Conservation (phyloP, 2,797 vertebrate species). For the Mormyrus proboscirostris region DNA sequence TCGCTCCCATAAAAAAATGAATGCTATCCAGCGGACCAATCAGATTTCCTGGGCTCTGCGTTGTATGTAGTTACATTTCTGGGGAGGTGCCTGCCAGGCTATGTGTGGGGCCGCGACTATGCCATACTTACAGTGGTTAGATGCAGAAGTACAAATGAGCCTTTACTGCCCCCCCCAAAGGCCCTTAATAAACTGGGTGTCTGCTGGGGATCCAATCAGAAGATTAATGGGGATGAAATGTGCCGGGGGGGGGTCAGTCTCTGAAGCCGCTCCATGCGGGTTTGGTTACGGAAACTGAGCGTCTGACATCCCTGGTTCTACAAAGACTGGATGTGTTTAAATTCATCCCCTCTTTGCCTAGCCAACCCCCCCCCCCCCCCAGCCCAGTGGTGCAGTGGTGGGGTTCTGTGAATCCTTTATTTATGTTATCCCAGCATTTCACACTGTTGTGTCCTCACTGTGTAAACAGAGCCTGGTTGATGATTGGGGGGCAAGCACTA, state of each 20-base stretch:
- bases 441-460: conserved; percentile 18
- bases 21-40: neutral
- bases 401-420: conserved; percentile 14
- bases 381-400: neutral
- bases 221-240: neutral
- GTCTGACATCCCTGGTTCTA: neutral
- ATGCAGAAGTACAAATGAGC: neutral
- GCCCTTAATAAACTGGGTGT: neutral
- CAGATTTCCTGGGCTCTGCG: neutral
- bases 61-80: neutral
- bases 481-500: neutral
- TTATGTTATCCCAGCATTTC: conserved; percentile 25
- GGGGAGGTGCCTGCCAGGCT: neutral
- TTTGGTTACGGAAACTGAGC: neutral
- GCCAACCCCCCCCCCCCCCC: neutral
- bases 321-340: neutral
- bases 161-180: neutral
- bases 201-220: neutral
- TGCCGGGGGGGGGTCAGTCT: neutral
- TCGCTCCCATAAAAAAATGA: neutral
- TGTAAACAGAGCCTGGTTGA: conserved; percentile 30
- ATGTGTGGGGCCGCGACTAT: neutral
- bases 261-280: neutral
- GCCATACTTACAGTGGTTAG: neutral
- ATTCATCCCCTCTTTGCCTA: neutral